Conservation (phyloP, 2,797 vertebrate genomes). For the Echeneis naucrates region DNA sequence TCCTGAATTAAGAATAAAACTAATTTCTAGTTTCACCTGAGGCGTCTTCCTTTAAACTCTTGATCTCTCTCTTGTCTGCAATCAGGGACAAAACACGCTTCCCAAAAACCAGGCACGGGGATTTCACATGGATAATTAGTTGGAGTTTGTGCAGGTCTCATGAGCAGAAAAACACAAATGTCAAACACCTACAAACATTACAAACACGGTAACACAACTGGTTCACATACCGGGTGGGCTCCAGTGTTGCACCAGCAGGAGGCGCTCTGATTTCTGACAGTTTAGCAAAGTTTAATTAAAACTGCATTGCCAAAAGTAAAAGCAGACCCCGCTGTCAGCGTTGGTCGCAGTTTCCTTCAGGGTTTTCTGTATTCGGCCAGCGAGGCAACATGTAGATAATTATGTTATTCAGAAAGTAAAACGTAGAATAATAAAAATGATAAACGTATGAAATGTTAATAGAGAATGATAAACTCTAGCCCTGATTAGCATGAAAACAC, state of each 20-base stretch:
- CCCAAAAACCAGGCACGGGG: conserved; percentile 8
- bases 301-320: neutral
- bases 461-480: no score
- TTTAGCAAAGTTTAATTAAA: neutral
- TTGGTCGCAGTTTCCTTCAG: no score
- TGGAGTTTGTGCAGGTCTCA: conserved; percentile 29
- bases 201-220: no score
- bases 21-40: conserved; percentile 40
- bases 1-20: conserved; percentile 42
- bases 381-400: neutral
- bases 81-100: conserved; percentile 39
- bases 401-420: no score
- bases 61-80: conserved; percentile 18
- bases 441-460: no score
- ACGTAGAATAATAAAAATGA: no score
- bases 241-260: conserved; percentile 18
- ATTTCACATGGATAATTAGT: conserved; percentile 25
- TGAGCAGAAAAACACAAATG: neutral
- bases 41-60: conserved; percentile 48
- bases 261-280: conserved; percentile 21
- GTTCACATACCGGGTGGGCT: fast-evolving
- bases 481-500: no score
- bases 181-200: conserved; percentile 25
- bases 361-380: no score
- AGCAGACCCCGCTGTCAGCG: neutral